Evolutionary conservation across 2,797 vertebrate genomes (phyloP).

Genomic region (Podarcis siculus): DNA sequence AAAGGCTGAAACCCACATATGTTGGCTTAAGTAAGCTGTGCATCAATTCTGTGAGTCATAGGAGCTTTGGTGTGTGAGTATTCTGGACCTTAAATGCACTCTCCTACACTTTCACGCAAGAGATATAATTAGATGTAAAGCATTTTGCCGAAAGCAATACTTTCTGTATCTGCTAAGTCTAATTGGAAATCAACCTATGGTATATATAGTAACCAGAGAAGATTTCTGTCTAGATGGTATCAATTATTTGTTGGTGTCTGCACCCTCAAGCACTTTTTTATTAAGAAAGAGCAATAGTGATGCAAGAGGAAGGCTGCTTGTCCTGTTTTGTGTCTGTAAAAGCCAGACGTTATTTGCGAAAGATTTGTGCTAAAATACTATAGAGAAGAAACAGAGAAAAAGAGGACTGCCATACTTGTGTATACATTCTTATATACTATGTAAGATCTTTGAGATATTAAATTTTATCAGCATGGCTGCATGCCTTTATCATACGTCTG

Average conservation of each 20-base stretch:
- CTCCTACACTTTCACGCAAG: neutral
- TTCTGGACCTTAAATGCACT: neutral
- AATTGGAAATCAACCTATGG: constrained; percentile 24
- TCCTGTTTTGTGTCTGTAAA: neutral
- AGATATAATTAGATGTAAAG: constrained; percentile 12
- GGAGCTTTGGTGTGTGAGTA: neutral
- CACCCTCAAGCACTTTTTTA: constrained; percentile 1
- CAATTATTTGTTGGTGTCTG: neutral
- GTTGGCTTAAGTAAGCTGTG: neutral
- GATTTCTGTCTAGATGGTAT: constrained; percentile 15
- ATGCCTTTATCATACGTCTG: neutral
- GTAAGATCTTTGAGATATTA: neutral
- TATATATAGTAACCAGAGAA: neutral
- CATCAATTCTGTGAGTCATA: neutral
- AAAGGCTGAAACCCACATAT: neutral
- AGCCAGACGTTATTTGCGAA: neutral
- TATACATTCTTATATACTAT: neutral
- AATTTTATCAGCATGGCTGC: neutral
- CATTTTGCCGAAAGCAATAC: constrained; percentile 11
- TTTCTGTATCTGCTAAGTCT: constrained; percentile 15
- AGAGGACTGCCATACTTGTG: neutral
- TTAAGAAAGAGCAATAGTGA: neutral
- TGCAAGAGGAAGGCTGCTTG: neutral
- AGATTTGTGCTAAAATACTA: neutral
- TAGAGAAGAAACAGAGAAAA: neutral